Evolutionary conservation across 1,140 invertebrate species (phyloP).

Genomic region (Lasioglossum albipes): DNA sequence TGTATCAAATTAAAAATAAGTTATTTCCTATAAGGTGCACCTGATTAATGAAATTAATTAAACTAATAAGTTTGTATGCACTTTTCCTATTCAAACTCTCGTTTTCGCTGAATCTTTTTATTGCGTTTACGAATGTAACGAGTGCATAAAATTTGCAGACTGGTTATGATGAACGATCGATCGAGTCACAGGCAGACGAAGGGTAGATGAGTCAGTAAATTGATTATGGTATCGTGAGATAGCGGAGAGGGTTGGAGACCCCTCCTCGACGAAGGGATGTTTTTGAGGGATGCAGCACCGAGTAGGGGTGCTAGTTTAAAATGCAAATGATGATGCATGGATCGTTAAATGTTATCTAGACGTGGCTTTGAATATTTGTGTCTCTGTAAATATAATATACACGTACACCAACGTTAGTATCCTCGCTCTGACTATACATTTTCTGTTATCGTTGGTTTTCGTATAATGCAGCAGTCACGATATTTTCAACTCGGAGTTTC

Average conservation of each 20-base stretch:
- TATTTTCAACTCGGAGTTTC: no score
- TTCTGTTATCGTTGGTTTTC: no score
- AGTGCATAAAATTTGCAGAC: neutral
- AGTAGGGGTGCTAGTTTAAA: neutral
- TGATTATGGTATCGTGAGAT: constrained; percentile 4
- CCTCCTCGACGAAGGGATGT: neutral
- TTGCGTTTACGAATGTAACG: neutral
- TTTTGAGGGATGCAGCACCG: neutral
- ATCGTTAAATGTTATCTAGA: neutral
- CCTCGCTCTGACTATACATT: no score
- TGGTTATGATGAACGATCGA: neutral
- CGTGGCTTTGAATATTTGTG: neutral
- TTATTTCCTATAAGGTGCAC: no score
- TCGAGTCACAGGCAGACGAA: neutral
- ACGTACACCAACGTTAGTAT: no score
- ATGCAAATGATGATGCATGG: neutral
- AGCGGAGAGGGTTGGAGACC: neutral
- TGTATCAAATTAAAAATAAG: no score
- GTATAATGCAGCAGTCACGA: no score
- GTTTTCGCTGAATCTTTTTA: neutral
- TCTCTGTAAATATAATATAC: neutral
- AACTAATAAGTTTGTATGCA: no score
- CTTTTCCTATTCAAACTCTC: no score
- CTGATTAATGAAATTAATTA: no score
- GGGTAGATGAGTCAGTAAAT: constrained; percentile 5